Conservation (phyloP, 2,113 vertebrate genomes). For the Cettia cetti region DNA sequence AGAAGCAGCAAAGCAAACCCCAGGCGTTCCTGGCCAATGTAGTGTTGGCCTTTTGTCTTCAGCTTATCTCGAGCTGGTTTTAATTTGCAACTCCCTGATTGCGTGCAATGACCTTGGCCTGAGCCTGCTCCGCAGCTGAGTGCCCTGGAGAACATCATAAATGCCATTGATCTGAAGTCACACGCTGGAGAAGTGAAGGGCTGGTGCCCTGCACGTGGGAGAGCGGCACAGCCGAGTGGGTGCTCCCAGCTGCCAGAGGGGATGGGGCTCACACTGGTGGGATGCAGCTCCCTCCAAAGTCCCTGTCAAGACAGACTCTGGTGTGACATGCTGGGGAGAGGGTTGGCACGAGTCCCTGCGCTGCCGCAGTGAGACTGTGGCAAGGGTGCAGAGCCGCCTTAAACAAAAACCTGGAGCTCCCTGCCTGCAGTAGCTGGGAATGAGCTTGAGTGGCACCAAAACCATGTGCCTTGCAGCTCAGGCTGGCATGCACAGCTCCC, state of each 20-base stretch:
- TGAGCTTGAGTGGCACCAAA: neutral
- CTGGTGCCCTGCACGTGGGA: neutral
- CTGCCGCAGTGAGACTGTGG: neutral
- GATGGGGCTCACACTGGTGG: fast-evolving
- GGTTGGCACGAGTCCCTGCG: fast-evolving
- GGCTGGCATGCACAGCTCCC: neutral
- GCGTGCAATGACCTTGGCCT: neutral
- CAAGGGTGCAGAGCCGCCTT: fast-evolving
- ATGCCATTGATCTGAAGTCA: slow-evolving; percentile 42
- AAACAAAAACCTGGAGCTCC: neutral
- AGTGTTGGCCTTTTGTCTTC: neutral
- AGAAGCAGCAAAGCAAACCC: neutral
- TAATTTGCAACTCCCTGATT: slow-evolving; percentile 34
- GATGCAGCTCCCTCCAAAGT: neutral
- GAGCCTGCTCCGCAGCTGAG: neutral
- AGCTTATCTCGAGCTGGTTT: slow-evolving; percentile 37
- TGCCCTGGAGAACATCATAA: slow-evolving; percentile 17
- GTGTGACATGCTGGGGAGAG: neutral
- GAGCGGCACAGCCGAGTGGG: neutral
- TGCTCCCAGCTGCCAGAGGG: neutral
- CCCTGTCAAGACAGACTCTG: neutral
- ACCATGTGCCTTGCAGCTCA: neutral
- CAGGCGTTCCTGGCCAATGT: neutral
- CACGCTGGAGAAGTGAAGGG: neutral
- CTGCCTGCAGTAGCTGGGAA: neutral